These are phyloP conservation scores for Microtus oregoni DNA, from an alignment of 2,113 vertebrate species.

Conservation along the genomic window DNA sequence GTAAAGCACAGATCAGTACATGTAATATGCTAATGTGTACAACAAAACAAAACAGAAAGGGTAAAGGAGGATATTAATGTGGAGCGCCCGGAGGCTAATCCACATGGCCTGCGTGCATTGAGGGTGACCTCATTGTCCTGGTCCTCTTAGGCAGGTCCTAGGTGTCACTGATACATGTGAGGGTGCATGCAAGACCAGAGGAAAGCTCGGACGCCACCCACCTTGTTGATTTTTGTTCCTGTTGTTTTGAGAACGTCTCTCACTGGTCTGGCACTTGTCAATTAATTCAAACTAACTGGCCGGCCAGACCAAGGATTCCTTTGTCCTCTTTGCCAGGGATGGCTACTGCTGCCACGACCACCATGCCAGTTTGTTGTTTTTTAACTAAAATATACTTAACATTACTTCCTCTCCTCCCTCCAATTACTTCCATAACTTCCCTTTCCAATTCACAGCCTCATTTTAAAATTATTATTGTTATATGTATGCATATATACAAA, in stretches of 20 bases:
- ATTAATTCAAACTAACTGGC: no score
- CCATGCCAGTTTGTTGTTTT: background rate
- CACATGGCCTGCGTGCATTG: accelerated
- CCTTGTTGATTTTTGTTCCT: background rate
- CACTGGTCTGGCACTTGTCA: background rate
- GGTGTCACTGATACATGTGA: no score
- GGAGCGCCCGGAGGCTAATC: background rate
- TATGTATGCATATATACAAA: background rate
- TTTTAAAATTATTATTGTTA: background rate
- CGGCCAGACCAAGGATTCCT: background rate
- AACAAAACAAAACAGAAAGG: background rate
- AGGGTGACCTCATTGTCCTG: background rate
- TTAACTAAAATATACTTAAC: background rate
- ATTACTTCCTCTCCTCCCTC: background rate
- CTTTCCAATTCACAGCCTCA: background rate
- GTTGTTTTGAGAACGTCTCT: background rate
- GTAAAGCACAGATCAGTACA: no score
- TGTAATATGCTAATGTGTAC: background rate
- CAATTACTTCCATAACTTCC: background rate
- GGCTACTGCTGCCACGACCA: background rate
- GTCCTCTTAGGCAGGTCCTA: background rate
- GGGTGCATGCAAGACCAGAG: background rate
- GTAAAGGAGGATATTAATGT: no score
- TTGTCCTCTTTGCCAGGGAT: background rate
- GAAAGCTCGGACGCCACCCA: background rate